phyloP scores from a whole-genome alignment of 2,113 vertebrate genomes.

The Salvator merianae region DNA sequence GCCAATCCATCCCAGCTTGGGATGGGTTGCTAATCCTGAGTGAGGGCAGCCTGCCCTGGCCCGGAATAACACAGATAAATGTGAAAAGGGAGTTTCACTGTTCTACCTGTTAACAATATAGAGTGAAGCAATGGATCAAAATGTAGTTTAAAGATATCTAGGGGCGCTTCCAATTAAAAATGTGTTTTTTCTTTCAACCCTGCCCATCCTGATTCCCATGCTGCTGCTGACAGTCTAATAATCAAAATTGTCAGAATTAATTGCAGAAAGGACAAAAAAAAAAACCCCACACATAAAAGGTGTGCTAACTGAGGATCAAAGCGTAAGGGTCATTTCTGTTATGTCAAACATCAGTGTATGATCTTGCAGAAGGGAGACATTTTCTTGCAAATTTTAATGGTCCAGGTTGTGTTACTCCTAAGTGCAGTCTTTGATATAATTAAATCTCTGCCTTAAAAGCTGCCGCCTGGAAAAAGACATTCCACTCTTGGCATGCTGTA shows the following conservation, averaged over 20 bases:
- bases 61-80: too few species aligned
- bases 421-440: conserved; percentile 10
- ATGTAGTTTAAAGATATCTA: too few species aligned
- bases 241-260: background rate
- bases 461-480: conserved; percentile 10
- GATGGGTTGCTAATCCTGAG: too few species aligned
- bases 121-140: too few species aligned
- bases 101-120: too few species aligned
- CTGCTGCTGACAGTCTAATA: background rate
- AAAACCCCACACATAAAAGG: background rate
- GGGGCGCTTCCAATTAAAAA: too few species aligned
- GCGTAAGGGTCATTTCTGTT: conserved; percentile 18
- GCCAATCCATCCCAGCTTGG: too few species aligned
- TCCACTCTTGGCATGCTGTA: conserved; percentile 20
- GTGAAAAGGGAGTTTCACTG: too few species aligned
- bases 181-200: too few species aligned
- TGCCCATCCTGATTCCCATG: too few species aligned
- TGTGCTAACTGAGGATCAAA: conserved; percentile 19
- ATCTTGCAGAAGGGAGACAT: background rate
- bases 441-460: conserved; percentile 28
- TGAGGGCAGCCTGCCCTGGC: too few species aligned
- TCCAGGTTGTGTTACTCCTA: conserved; percentile 5
- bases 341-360: conserved; percentile 27
- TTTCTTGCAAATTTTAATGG: conserved; percentile 28
- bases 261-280: background rate